phyloP scores from a whole-genome alignment of 2,888 invertebrate species.

The Xestia xanthographa region DNA sequence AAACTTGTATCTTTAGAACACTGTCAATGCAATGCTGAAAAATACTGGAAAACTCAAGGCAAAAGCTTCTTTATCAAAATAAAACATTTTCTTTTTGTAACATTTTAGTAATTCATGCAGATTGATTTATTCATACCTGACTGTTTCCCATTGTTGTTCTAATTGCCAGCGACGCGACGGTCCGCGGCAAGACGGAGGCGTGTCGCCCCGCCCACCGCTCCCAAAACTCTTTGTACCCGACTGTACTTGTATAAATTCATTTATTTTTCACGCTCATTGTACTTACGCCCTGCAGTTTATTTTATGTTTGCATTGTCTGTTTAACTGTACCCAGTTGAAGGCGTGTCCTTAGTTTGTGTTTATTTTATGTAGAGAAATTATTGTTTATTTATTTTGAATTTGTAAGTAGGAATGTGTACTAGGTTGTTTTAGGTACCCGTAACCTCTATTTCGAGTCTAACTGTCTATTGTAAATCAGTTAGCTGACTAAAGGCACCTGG shows the following conservation, averaged over 20 bases:
- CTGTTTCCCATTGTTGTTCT: conserved; percentile 78
- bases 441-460: not conserved
- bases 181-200: conserved; percentile 82
- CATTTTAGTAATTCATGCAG: conserved; percentile 68
- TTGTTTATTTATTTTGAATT: conserved; percentile 12
- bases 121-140: conserved; percentile 84
- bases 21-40: not conserved
- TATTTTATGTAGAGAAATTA: conserved; percentile 47
- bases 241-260: conserved; percentile 79
- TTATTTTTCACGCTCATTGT: conserved; percentile 77
- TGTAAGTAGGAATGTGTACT: not conserved
- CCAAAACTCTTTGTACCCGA: conserved; percentile 79
- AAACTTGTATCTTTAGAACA: not conserved
- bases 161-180: conserved; percentile 76
- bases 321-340: conserved; percentile 76
- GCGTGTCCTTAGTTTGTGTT: conserved; percentile 64
- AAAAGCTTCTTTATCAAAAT: conserved; percentile 5
- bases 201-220: conserved; percentile 83
- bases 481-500: not conserved
- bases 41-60: not conserved
- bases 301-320: conserved; percentile 86
- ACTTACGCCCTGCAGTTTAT: conserved; percentile 81
- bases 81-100: conserved; percentile 16
- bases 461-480: not conserved
- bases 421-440: not conserved